Evolutionary conservation across 2,888 invertebrate genomes (phyloP).

Genomic region (Phlogophora meticulosa): DNA sequence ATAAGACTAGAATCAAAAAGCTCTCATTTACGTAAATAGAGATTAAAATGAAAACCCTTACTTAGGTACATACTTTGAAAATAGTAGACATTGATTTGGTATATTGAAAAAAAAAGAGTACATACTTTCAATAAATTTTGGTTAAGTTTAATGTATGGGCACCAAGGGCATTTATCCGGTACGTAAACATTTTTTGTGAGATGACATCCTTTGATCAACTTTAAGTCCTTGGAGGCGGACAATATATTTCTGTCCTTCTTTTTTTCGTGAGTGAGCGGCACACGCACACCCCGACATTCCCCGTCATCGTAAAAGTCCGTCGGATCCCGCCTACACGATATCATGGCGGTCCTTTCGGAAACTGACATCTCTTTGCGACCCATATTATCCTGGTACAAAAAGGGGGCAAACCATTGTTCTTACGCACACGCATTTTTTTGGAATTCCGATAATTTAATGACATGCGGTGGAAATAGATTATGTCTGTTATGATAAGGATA

Average conservation of each 20-base stretch:
- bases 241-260: not conserved
- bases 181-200: not conserved
- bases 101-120: too few relatives aligned
- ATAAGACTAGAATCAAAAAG: too few relatives aligned
- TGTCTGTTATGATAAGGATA: not conserved
- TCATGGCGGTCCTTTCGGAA: slow-evolving; percentile 73
- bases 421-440: slow-evolving; percentile 91
- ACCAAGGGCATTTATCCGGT: too few relatives aligned
- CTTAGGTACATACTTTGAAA: too few relatives aligned
- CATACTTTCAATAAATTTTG: too few relatives aligned
- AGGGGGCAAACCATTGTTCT: slow-evolving; percentile 92
- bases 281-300: slow-evolving; percentile 37
- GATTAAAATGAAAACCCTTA: too few relatives aligned
- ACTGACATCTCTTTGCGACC: slow-evolving; percentile 79
- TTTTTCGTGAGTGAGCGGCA: slow-evolving; percentile 13
- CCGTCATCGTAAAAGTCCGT: slow-evolving; percentile 26
- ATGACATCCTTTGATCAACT: not conserved
- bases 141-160: too few relatives aligned
- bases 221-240: not conserved
- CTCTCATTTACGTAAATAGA: too few relatives aligned
- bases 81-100: too few relatives aligned
- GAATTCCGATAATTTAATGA: slow-evolving; percentile 49
- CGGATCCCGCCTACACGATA: slow-evolving; percentile 69
- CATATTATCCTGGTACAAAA: slow-evolving; percentile 90
- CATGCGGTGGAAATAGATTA: slow-evolving; percentile 12